Conservation (phyloP, 2,113 vertebrate species). For the Barbus barbus region DNA sequence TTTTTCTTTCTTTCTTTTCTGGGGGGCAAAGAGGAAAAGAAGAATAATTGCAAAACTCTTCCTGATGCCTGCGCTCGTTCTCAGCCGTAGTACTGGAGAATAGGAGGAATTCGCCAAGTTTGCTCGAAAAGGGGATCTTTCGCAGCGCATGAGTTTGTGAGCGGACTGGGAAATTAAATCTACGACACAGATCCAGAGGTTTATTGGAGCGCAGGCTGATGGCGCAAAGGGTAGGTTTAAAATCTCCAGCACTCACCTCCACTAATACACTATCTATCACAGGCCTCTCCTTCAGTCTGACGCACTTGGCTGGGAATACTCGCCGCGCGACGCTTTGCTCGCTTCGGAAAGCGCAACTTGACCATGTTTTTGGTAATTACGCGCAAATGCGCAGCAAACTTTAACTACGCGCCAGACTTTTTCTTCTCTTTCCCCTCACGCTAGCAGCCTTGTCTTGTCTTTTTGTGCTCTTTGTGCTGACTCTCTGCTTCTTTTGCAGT, state of each 20-base stretch:
- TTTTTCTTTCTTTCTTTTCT: conserved; percentile 72
- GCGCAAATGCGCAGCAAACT: conserved; percentile 24
- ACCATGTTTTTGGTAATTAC: conserved; percentile 94
- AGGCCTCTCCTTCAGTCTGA: conserved; percentile 80
- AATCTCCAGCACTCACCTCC: conserved; percentile 92
- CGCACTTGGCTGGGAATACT: conserved; percentile 81
- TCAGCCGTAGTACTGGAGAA: conserved; percentile 84
- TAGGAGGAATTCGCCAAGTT: conserved; percentile 88
- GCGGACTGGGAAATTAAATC: conserved; percentile 97
- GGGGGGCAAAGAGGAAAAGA: conserved; percentile 77
- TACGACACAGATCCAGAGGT: conserved; percentile 94
- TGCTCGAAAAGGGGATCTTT: conserved; percentile 83
- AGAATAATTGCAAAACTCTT: conserved; percentile 84
- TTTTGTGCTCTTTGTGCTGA: conserved; percentile 47
- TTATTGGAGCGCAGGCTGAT: conserved; percentile 99
- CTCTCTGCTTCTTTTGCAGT: conserved; percentile 79
- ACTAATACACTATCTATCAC: conserved; percentile 86
- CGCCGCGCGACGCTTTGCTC: conserved; percentile 70
- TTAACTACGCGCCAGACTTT: background rate
- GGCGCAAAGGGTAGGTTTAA: conserved; percentile 99
- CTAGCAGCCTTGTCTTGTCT: background rate
- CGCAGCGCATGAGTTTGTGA: conserved; percentile 90
- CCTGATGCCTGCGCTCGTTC: conserved; percentile 77
- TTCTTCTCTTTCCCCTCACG: background rate
- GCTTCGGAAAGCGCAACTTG: conserved; percentile 76